Evolutionary conservation across 2,113 vertebrate genomes (phyloP), one percentile per base, ranked within the genome.

Genomic region (Labeo catla): DNA sequence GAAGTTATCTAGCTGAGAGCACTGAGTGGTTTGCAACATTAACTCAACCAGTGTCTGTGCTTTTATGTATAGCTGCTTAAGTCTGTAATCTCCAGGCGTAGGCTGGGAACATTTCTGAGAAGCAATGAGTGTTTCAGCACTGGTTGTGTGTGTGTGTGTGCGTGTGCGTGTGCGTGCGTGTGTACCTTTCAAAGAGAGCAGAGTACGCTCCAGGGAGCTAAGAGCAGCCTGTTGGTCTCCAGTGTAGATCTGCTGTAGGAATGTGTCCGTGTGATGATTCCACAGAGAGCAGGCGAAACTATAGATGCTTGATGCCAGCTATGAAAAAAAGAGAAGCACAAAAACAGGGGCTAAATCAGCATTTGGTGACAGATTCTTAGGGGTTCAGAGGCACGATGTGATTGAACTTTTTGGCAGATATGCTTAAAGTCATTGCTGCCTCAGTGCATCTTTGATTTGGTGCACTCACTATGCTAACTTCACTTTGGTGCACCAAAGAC

Each of bases 261-360:
- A 99, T 49, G 94, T 96, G 91, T 99, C 97, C 0, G 96, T 98
- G 92, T 99, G 97, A 91, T 99, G 97, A 94, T 96, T 98, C 98
- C 98, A 99, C 84, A 99, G 94, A 90, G 97, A 99, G 91, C 97
- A 98, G 0, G 96, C 95, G 92, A 99, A 99, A 93, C 94, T 96
- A 93, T 99, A 99, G 94, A 99, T 98, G 90, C 95, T 96, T 72
- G 97, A 97, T 8, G 98, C 95, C 93, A 99, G 95, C 98, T 99
- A 94, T 16, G 94, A 91, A 50, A 95, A 88, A 45, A 87, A 76
- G 70, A 89, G 78, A 88, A 28, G 13, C 72, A 84, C 28, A 76
- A 72, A 4, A 72, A 84, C 6, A 45, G 49, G 19, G 15, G 6
- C 6, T 11, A 52, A 34, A 68, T 68, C 36, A 49, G 72, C n/a